phyloP scores from a whole-genome alignment of 92 coral and sea anemone genomes.

The Epizoanthus illoricatus region DNA sequence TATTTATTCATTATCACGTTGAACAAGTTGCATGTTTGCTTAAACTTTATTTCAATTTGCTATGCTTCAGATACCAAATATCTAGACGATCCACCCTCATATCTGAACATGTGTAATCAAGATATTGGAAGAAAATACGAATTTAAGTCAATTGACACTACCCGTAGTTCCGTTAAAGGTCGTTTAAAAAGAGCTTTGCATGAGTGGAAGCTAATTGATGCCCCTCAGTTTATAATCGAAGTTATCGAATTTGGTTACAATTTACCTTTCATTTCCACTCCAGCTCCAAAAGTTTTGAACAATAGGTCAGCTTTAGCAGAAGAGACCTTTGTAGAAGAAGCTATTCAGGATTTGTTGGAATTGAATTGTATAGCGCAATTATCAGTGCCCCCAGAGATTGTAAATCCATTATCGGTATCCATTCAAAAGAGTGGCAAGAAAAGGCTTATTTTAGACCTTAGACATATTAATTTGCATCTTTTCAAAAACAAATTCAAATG shows the following conservation, averaged over 20 bases:
- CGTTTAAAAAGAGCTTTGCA: no score
- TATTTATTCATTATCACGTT: not conserved
- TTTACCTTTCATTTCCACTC: not conserved
- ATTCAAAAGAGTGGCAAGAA: constrained; percentile 41
- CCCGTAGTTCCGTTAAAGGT: not conserved
- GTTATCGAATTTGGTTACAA: not conserved
- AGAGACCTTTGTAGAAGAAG: constrained; percentile 9
- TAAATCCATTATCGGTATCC: constrained; percentile 28
- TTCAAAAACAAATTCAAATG: constrained; percentile 45
- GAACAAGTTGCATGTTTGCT: constrained; percentile 1
- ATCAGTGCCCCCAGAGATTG: constrained; percentile 30
- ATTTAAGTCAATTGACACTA: not conserved
- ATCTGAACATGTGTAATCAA: not conserved
- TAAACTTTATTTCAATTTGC: not conserved
- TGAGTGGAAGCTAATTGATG: not conserved
- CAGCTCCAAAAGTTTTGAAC: not conserved
- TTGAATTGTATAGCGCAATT: constrained; percentile 2
- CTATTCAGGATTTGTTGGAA: constrained; percentile 19
- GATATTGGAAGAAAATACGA: not conserved
- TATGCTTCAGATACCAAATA: not conserved
- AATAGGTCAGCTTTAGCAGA: constrained; percentile 16
- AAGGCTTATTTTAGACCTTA: constrained; percentile 47
- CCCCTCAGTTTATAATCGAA: constrained; percentile 1
- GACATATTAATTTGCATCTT: constrained; percentile 48
- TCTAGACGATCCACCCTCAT: not conserved